These are phyloP conservation scores for Lycaena phlaeas DNA, from an alignment of 2,888 invertebrate species.

Conservation along the genomic window DNA sequence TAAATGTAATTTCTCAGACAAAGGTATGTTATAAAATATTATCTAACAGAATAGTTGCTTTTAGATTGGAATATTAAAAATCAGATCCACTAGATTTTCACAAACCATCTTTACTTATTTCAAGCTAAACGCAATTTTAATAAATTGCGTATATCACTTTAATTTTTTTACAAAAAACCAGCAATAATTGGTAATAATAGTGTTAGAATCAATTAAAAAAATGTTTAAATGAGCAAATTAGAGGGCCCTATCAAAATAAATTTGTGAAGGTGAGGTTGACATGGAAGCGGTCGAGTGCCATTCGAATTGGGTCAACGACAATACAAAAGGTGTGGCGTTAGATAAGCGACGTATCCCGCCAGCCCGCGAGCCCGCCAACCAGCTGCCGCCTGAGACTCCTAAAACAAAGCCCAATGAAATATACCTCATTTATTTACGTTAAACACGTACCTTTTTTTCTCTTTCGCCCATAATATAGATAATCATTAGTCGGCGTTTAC, in stretches of 20 bases:
- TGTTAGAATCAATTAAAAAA: conserved; percentile 18
- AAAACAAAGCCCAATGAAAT: conserved; percentile 64
- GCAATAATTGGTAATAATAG: too few relatives aligned
- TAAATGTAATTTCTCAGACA: too few relatives aligned
- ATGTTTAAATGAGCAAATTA: conserved; percentile 10
- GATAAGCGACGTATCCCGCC: conserved; percentile 64
- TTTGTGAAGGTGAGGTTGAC: conserved; percentile 46
- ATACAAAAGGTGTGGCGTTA: conserved; percentile 66
- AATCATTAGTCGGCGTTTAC: conserved; percentile 61
- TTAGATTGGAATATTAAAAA: too few relatives aligned
- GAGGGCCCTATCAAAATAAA: conserved; percentile 12
- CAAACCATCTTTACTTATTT: too few relatives aligned
- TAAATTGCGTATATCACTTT: too few relatives aligned
- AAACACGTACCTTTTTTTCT: conserved; percentile 27
- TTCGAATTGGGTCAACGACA: conserved; percentile 66
- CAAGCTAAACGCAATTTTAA: too few relatives aligned
- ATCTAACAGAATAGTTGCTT: too few relatives aligned
- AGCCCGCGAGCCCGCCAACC: conserved; percentile 60
- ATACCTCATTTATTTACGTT: conserved; percentile 52
- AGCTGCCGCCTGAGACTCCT: conserved; percentile 52
- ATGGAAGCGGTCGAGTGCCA: conserved; percentile 45
- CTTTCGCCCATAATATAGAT: conserved; percentile 43
- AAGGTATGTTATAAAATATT: too few relatives aligned
- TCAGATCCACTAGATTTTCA: too few relatives aligned
- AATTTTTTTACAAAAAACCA: too few relatives aligned